These are phyloP conservation scores for Sebastes fasciatus DNA, from an alignment of 2,113 vertebrate genomes.

Conservation along the genomic window DNA sequence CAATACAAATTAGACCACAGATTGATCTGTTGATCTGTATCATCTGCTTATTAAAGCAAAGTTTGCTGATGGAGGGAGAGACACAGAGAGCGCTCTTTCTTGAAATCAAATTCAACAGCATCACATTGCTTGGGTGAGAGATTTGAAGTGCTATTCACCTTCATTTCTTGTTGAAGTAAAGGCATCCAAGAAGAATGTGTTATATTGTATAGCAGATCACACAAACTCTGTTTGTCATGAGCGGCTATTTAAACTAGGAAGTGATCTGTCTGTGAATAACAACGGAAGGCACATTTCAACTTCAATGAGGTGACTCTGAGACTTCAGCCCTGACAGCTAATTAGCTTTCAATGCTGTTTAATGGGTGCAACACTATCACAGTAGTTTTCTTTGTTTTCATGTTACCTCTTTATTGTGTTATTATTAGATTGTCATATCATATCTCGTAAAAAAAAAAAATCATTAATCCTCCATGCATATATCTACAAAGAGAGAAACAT, in stretches of 20 bases:
- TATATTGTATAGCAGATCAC: background rate
- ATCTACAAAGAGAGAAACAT: background rate
- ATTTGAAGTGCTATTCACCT: background rate
- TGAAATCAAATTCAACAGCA: background rate
- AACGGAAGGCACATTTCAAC: no score
- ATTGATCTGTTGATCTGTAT: background rate
- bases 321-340: background rate
- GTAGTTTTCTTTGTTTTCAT: background rate
- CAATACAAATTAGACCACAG: background rate
- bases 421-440: background rate
- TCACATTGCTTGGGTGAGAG: background rate
- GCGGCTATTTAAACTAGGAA: background rate
- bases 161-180: background rate
- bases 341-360: conserved; percentile 24
- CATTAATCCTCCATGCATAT: background rate
- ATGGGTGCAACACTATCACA: background rate
- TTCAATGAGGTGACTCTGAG: background rate
- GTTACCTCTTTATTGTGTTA: background rate
- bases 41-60: conserved; percentile 26
- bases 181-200: background rate
- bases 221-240: background rate
- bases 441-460: background rate
- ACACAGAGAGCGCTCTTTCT: background rate
- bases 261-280: background rate
- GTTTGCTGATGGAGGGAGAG: no score